Conservation (phyloP, 2,888 invertebrate genomes). For the Drosophila neotestacea region DNA sequence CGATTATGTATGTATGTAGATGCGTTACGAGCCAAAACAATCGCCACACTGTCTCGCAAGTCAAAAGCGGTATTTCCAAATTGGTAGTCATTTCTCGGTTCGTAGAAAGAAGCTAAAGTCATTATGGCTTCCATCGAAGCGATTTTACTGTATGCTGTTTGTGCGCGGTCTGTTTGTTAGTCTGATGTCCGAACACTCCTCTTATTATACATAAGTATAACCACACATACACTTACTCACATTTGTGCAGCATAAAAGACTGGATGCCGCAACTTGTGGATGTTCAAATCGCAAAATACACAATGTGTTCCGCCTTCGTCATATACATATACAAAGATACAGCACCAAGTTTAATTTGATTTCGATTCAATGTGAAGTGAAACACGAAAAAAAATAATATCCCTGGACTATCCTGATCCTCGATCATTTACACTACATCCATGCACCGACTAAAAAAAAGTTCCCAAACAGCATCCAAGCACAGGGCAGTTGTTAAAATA, state of each 20-base stretch:
- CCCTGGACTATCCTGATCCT: constrained; percentile 42
- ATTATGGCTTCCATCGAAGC: constrained; percentile 84
- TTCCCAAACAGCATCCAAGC: constrained; percentile 5
- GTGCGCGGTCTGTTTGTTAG: constrained; percentile 77
- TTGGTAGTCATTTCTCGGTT: constrained; percentile 84
- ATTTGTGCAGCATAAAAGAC: constrained; percentile 70
- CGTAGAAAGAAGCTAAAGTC: constrained; percentile 82
- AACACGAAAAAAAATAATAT: constrained; percentile 54
- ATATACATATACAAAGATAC: constrained; percentile 51
- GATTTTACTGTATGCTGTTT: constrained; percentile 72
- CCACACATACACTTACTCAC: constrained; percentile 40
- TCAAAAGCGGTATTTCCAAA: constrained; percentile 81
- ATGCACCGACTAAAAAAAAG: not conserved
- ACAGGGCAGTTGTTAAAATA: constrained; percentile 36
- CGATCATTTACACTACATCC: constrained; percentile 51
- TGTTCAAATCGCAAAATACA: constrained; percentile 84
- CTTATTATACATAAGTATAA: constrained; percentile 76
- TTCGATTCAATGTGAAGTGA: constrained; percentile 74
- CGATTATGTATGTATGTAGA: constrained; percentile 11
- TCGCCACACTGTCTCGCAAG: constrained; percentile 82
- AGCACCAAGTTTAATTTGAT: constrained; percentile 76
- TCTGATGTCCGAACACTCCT: constrained; percentile 79
- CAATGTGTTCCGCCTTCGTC: constrained; percentile 83
- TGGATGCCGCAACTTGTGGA: constrained; percentile 80
- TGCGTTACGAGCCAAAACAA: constrained; percentile 59